Evolutionary conservation across 2,888 invertebrate species (phyloP), one percentile per base, ranked within the genome.

Genomic region (Scaptomyza flava): DNA sequence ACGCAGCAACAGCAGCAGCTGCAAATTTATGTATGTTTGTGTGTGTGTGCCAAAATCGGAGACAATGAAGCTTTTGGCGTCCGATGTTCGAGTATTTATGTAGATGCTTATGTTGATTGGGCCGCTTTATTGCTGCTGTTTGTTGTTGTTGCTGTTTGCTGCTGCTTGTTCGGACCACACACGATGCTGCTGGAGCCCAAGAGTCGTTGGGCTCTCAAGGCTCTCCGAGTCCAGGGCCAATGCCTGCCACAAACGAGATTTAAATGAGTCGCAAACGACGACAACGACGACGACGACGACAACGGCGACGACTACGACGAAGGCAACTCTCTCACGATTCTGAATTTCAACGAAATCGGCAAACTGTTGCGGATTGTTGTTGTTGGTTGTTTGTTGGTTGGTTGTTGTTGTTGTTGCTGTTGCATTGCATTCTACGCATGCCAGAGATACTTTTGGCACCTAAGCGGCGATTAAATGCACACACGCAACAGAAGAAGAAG

Each of bases 401-500:
- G 12, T 30, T 50, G 30, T 6, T 36, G 56, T 7, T 62, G 56
- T 4, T 51, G 71, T 1, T 76, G 60, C 2, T 67, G 65, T 41
- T 65, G 72, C 63, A 62, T 52, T 68, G 84, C 82, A 85, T 84
- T 81, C 86, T 78, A 79, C 83, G 86, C 86, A 85, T 85, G 81
- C 86, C 86, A 65, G 63, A 87, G 88, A 85, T 89, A 85, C 89
- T 89, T 85, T 85, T 89, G 87, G 85, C 89, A 85, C 89, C 85
- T 85, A 76, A 73, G 69, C 80, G 75, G 70, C 72, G 89, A 89
- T 87, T 85, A 85, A 85, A 85, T 87, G 79, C 89, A 77, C 89
- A 77, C 85, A 84, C 74, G 73, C 81, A 77, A 38, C 12, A 33
- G 46, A 46, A 34, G 27, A 23, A 33, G 46, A 46, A 34, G 27